Conservation (phyloP, 2,113 vertebrate genomes). For the Corythornis cristatus region DNA sequence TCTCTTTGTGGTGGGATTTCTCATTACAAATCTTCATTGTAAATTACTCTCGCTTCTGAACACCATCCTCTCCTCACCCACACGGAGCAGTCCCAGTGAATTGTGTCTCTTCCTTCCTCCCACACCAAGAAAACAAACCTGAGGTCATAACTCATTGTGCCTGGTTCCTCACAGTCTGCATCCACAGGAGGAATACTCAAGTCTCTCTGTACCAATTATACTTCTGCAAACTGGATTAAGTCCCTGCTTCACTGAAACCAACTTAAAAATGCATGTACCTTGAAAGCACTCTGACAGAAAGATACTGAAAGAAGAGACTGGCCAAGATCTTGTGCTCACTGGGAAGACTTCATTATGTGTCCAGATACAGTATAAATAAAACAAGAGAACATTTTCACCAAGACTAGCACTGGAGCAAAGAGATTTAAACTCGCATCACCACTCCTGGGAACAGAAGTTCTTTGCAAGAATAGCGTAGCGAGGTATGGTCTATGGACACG, state of each 20-base stretch:
- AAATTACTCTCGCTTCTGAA: not conserved
- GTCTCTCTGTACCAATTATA: not conserved
- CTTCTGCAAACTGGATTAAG: not conserved
- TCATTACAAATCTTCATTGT: not conserved
- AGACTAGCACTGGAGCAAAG: not conserved
- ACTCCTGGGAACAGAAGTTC: not conserved
- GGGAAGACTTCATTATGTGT: not conserved
- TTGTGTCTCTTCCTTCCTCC: not conserved
- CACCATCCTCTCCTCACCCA: not conserved
- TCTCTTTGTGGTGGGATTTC: not conserved
- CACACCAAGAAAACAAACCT: not conserved
- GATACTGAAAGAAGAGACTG: not conserved
- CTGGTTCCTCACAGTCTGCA: not conserved
- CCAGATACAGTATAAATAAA: not conserved
- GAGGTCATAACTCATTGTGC: not conserved
- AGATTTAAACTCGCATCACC: not conserved
- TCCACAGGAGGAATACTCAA: not conserved
- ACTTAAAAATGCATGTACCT: not conserved
- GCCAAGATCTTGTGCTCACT: not conserved
- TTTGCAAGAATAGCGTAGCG: not conserved
- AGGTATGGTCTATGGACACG: not conserved
- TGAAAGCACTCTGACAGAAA: not conserved
- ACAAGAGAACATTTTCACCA: not conserved
- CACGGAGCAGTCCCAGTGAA: not conserved
- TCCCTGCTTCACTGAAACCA: not conserved